Base-by-base conservation (phyloP, 1,140 invertebrate species). In the Panagrolaimus sp. region DNA sequence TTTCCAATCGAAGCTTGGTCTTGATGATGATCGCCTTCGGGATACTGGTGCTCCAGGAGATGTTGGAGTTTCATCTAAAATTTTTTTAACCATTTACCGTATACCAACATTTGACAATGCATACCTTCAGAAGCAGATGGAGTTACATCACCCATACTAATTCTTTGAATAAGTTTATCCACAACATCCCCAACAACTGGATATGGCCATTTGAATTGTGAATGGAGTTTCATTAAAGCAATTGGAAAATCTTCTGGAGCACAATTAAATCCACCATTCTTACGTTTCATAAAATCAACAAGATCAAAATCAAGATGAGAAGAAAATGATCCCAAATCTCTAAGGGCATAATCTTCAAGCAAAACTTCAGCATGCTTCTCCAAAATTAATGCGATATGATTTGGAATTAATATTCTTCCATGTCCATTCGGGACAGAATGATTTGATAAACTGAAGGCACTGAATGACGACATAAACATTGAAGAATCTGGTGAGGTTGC, bases 141-240 rank as follows among this genome's bases (percentile, higher is more conserved):
- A 9, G 52, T 38, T 5, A 38, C 45, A 14, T 43, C n/a, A n/a
- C 62, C 26, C 67, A 63, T 65, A 44, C 15, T 65, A 15, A 24
- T 65, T 28, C 43, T 15, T n/a, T 65, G 21, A 43, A 45, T 46
- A 24, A 43, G 43, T 38, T 65, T 65, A 46, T 65, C 64, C n/a
- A 46, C 26, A n/a, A 64, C 21, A 43, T 44, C 43, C 10, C 64
- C 64, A 17, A 43, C 45, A 10, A 81, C 68, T n/a, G 79, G 79
- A 66, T 83, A 81, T 12, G 79, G 79, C 79, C 79, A 81, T 12
- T 63, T 63, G 47, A 81, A 81, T 69, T 81, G 78, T 5, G 79
- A 79, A 65, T 83, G 81, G 7, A 83, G 68, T 55, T 82, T 79
- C 70, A 79, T 79, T 43, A 81, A 46, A 32, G 83, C 74, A 5